Conservation (phyloP, 1,140 invertebrate species). For the Aphidius ervi region DNA sequence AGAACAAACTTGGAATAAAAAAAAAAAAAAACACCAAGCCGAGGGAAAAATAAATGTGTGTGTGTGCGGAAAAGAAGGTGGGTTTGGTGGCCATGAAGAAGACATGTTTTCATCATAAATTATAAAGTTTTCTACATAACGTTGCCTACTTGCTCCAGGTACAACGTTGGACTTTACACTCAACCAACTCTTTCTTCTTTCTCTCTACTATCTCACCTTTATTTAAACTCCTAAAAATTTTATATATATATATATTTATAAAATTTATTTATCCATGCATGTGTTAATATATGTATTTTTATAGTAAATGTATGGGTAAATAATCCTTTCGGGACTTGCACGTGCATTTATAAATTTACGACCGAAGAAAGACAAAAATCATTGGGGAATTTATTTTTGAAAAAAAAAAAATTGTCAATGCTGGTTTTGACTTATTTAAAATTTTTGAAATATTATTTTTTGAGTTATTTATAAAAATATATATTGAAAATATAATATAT, state of each 20-base stretch:
- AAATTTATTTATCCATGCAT: too few species aligned
- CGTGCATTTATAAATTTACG: conserved; percentile 33
- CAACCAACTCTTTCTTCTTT: not conserved
- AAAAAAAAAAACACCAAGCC: not conserved
- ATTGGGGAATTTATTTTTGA: not conserved
- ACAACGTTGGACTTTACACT: conserved; percentile 30
- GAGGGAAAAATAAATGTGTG: not conserved
- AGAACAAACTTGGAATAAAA: not conserved
- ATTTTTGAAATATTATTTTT: too few species aligned
- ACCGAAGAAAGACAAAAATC: conserved; percentile 4
- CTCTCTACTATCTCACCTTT: too few species aligned
- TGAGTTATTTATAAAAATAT: too few species aligned
- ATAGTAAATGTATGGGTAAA: too few species aligned
- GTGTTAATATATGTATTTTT: too few species aligned
- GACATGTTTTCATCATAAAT: conserved; percentile 46
- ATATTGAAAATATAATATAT: too few species aligned
- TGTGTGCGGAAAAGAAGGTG: not conserved
- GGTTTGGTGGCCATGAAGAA: conserved; percentile 1
- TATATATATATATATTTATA: too few species aligned
- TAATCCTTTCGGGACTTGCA: conserved; percentile 34
- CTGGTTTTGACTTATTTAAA: not conserved
- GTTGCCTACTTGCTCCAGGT: conserved; percentile 21
- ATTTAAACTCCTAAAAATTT: too few species aligned
- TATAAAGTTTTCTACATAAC: conserved; percentile 33
- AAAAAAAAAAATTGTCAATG: conserved; percentile 6